Conservation (phyloP, 1,140 invertebrate species). For the Bombus sibiricus region DNA sequence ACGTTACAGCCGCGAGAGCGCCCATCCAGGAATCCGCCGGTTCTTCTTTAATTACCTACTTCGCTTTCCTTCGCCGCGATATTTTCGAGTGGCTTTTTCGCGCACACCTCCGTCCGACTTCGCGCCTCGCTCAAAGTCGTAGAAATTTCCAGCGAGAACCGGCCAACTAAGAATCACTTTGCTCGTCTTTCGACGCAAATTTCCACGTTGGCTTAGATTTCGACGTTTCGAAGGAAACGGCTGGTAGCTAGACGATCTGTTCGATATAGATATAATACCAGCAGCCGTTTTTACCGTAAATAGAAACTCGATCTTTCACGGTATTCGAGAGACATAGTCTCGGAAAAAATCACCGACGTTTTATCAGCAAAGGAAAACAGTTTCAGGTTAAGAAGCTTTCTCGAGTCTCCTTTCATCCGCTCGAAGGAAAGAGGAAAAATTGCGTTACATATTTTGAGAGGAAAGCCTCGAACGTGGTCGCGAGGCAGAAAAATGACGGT, state of each 20-base stretch:
- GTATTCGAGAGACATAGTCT: not conserved
- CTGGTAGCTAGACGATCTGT: not conserved
- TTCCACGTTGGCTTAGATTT: not conserved
- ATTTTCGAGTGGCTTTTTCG: constrained; percentile 1
- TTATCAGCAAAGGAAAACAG: constrained; percentile 10
- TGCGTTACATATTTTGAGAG: constrained; percentile 23
- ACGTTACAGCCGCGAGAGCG: not conserved
- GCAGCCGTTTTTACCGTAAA: not conserved
- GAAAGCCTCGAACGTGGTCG: too few relatives aligned
- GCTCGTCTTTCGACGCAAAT: not conserved
- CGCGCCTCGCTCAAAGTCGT: not conserved
- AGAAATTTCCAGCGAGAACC: not conserved
- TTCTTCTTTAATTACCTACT: constrained; percentile 40
- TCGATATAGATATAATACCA: rapidly evolving
- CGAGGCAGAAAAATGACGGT: not conserved
- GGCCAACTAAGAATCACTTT: not conserved
- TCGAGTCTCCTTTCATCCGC: constrained; percentile 18
- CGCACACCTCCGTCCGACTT: not conserved
- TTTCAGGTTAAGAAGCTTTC: constrained; percentile 38
- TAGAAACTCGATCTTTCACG: not conserved
- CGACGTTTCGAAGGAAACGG: not conserved
- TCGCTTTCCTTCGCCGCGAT: constrained; percentile 5
- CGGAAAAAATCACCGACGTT: constrained; percentile 40
- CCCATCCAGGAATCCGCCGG: not conserved
- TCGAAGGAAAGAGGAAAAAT: constrained; percentile 7